Evolutionary conservation across 2,797 vertebrate species (phyloP).

Genomic region (Anabas testudineus): DNA sequence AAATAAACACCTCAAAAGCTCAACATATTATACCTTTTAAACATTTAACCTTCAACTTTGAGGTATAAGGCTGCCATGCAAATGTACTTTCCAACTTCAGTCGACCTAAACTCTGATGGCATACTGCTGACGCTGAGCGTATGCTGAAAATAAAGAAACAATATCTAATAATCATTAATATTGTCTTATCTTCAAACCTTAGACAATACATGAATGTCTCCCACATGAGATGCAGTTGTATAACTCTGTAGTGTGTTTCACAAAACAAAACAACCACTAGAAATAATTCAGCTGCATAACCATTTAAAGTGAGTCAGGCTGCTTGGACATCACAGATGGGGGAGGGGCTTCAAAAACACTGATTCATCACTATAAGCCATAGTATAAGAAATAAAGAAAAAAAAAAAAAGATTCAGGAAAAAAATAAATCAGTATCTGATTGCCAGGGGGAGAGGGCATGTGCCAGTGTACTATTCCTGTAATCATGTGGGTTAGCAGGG

Average conservation of each 20-base stretch:
- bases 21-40: constrained; percentile 21
- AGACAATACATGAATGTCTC: too few relatives aligned
- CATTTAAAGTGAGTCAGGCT: constrained; percentile 23
- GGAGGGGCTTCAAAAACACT: constrained; percentile 42
- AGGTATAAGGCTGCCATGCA: not conserved
- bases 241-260: too few relatives aligned
- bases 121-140: not conserved
- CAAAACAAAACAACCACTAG: too few relatives aligned
- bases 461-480: constrained; percentile 74
- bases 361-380: constrained; percentile 68
- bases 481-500: constrained; percentile 78
- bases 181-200: not conserved
- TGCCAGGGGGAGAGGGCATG: constrained; percentile 70
- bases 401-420: constrained; percentile 18
- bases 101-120: not conserved
- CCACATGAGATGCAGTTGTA: too few relatives aligned
- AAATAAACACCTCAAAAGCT: constrained; percentile 17
- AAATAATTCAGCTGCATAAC: constrained; percentile 28
- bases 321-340: constrained; percentile 10
- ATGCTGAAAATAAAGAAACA: too few relatives aligned
- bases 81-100: not conserved
- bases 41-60: not conserved
- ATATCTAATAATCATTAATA: not conserved
- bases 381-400: constrained; percentile 42
- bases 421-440: constrained; percentile 40